Percentiles rank a stretch among this genome's conserved stretches.
These are phyloP conservation scores for Condylura cristata DNA, from an alignment of 2,113 vertebrate species.

Conservation along the genomic window DNA sequence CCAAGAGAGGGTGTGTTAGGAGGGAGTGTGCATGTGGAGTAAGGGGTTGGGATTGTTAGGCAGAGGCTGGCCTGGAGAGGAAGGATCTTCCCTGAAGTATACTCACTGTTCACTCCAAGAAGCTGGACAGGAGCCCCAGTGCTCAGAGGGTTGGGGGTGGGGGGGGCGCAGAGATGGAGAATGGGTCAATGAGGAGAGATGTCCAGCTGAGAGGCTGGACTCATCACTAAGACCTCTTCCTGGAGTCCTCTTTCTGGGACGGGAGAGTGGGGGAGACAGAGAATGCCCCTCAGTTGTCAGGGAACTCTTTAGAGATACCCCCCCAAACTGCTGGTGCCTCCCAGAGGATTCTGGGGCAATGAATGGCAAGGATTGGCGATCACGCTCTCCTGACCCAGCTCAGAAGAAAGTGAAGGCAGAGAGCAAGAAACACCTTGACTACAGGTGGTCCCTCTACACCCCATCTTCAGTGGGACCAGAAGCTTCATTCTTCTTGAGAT, in stretches of 20 bases:
- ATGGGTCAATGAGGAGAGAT: background rate
- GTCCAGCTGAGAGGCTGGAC: background rate
- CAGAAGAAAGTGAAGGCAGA: background rate
- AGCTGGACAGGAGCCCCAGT: background rate
- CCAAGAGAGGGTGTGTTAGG: background rate
- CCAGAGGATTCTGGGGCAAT: background rate
- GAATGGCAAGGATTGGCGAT: background rate
- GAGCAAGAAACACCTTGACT: background rate
- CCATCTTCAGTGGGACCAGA: background rate
- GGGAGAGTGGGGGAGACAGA: background rate
- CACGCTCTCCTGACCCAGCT: background rate
- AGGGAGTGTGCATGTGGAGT: background rate
- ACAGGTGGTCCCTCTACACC: background rate
- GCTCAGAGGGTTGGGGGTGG: too few species aligned
- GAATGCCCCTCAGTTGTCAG: too few species aligned
- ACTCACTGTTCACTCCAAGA: background rate
- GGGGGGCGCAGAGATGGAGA: too few species aligned
- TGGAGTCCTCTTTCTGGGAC: background rate
- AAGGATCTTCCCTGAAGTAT: background rate
- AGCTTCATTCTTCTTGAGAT: background rate
- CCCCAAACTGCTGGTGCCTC: background rate
- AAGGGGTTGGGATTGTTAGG: background rate
- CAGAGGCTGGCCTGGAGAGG: background rate
- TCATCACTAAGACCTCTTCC: background rate
- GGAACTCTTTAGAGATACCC: background rate